Evolutionary conservation across 1,140 invertebrate genomes (phyloP), one percentile per base, ranked within the genome.

Genomic region (Thaumetopoea pityocampa): DNA sequence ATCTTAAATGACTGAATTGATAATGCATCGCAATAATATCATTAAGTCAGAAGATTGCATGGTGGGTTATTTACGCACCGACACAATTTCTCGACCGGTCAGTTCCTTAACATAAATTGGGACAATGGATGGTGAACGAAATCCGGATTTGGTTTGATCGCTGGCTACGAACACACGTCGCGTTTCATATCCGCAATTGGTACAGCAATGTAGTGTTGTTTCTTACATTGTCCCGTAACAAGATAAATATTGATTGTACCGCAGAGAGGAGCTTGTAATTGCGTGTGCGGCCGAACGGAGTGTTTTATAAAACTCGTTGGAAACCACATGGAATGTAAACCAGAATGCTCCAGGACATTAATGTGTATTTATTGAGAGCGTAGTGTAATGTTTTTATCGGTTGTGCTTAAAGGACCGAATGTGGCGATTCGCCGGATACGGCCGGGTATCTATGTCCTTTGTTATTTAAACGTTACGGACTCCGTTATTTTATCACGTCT

Each of bases 301-400:
- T 66, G n/a, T 67, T 81, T 79, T 79, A 78, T 71, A 79, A 77
- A 81, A 79, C 74, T 78, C 69, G 74, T 78, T 66, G 72, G 61
- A 62, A 82, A 77, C 76, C 71, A 69, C 77, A 65, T 62, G 67
- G 79, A 78, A 81, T 76, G 72, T 74, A 74, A 71, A 77, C 72
- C 76, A 79, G 77, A 83, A 83, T 79, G 67, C 72, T 66, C 42
- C 59, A 55, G 66, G 79, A 83, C 77, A 76, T 79, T 81, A 78
- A 81, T 80, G 77, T 83, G 67, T 84, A 84, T 84, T 84, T 84
- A 84, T 84, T 80, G 73, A 67, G 67, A 69, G 67, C 67, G 67
- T 65, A 64, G 70, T 65, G 72, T 81, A 81, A 84, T 84, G 79
- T 84, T 84, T 84, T 84, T 84, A 81, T 84, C 73, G 67, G 67